Conservation (phyloP, 2,113 vertebrate species). For the Toxotes jaculatrix region DNA sequence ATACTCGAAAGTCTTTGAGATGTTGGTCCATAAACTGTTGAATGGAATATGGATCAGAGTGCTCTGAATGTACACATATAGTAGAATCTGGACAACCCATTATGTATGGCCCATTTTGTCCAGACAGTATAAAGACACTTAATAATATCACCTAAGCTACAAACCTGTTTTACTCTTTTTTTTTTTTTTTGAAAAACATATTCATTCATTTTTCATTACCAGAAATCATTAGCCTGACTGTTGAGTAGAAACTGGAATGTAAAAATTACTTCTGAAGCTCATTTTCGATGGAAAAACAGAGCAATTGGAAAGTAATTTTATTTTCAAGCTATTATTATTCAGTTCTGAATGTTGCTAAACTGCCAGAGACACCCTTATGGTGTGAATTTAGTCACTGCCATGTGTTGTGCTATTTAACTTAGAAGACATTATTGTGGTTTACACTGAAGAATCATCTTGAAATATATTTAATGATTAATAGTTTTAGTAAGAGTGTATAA, state of each 20-base stretch:
- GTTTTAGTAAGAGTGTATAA: background rate
- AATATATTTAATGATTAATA: background rate
- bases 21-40: background rate
- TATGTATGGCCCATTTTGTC: background rate
- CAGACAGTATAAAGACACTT: background rate
- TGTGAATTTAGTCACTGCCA: no score
- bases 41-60: slow-evolving; percentile 18
- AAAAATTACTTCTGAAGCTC: background rate
- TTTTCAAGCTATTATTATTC: slow-evolving; percentile 2
- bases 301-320: background rate
- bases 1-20: background rate
- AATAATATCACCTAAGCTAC: background rate
- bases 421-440: slow-evolving; percentile 11
- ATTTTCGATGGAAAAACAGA: background rate
- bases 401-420: background rate
- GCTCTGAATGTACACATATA: background rate
- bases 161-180: background rate
- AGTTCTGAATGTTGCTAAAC: background rate
- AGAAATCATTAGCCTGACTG: background rate
- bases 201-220: no score
- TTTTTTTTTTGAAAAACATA: no score
- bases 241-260: background rate
- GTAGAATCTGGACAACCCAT: slow-evolving; percentile 9
- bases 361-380: no score
- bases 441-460: background rate